Base-by-base conservation (phyloP, 2,797 vertebrate genomes). In the Orestias chungarensis region DNA sequence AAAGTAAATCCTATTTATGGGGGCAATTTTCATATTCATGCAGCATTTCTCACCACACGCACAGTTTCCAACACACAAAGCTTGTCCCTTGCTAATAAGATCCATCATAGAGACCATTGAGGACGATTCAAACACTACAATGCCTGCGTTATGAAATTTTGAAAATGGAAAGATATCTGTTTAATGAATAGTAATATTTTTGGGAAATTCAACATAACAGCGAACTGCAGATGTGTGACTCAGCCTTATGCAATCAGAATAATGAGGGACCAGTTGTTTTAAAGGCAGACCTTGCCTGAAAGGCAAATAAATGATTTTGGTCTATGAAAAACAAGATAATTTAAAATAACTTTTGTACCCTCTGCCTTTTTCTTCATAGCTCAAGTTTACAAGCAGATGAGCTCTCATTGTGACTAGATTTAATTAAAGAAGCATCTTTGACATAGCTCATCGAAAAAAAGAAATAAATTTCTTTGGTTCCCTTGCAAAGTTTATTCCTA, bases 21-120 rank as follows among this genome's bases (percentile, higher is more conserved):
- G 73, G 85, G 68, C 77, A 79, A 79, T 86, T 87, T 88, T 90
- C 86, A 89, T 90, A 88, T 88, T 86, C 85, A 89, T 90, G 79
- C 68, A 83, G 79, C 81, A 84, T 86, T 85, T 88, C 85, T 75
- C 81, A 80, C 64, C 35, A 49, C 69, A 65, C 25, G 72, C 69
- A 73, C 75, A 73, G 5, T 55, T 69, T 17, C 67, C 25, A 59
- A 78, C 72, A 75, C 14, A 80, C 82, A 81, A 72, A 68, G 76
- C 68, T 44, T 65, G 61, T 81, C 70, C 70, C 25, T 35, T 68
- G 59, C 68, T 87, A 80, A 82, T 74, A 74, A 76, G 73, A 83
- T 33, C 73, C 66, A 68, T 40, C 64, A 73, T 47, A 59, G 44
- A 83, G 66, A 72, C 70, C 20, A 66, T 3, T 7, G 47, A 79